A percentile compares a stretch with the other conserved stretches of the same genome.
These are phyloP conservation scores for Phalanger gymnotis DNA, from an alignment of 2,797 vertebrate species.

Conservation along the genomic window DNA sequence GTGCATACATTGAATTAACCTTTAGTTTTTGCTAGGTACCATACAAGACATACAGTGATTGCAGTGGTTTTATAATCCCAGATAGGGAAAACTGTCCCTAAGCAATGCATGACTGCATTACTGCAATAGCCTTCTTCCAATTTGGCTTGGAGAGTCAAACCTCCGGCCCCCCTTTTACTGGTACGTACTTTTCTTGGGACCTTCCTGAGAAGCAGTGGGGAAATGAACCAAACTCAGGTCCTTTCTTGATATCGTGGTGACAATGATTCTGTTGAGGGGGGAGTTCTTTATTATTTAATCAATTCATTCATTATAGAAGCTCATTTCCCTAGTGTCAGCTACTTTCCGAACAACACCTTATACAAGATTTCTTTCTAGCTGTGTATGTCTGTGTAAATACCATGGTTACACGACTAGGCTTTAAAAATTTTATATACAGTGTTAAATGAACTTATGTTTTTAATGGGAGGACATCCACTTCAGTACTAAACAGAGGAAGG, in stretches of 20 bases:
- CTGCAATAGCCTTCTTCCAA: not conserved
- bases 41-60: not conserved
- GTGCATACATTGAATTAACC: not conserved
- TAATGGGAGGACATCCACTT: conserved; percentile 33
- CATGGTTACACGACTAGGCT: not conserved
- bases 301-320: not conserved
- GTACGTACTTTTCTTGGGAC: not conserved
- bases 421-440: conserved; percentile 45
- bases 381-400: not conserved
- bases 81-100: not conserved
- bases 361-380: conserved; percentile 35
- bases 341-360: not conserved
- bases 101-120: not conserved
- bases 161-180: not conserved
- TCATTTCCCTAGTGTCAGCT: not conserved
- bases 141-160: conserved; percentile 22
- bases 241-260: not conserved
- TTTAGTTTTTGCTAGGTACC: not conserved
- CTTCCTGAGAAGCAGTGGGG: not conserved
- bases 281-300: conserved; percentile 20
- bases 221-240: not conserved
- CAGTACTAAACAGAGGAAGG: conserved; percentile 30
- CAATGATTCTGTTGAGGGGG: not conserved
- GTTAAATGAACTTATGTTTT: conserved; percentile 42
- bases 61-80: not conserved